These are phyloP conservation scores for Aleiodes testaceus DNA, from an alignment of 2,888 invertebrate genomes.

Conservation along the genomic window DNA sequence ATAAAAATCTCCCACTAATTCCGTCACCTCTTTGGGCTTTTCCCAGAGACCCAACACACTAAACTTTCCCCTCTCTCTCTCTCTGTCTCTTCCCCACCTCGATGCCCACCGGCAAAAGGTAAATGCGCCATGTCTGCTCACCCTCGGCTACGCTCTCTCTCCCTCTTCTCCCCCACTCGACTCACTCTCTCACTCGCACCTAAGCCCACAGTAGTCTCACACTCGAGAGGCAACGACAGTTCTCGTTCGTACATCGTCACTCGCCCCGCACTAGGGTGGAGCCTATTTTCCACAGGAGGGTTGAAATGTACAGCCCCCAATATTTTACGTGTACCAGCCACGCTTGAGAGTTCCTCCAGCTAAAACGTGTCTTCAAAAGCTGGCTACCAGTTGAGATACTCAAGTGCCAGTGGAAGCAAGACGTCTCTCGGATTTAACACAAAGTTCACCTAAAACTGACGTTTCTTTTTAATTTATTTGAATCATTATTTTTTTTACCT, in stretches of 20 bases:
- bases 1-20: slow-evolving; percentile 21
- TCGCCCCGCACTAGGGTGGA: slow-evolving; percentile 36
- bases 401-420: slow-evolving; percentile 32
- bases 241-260: slow-evolving; percentile 13
- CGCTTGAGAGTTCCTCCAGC: slow-evolving; percentile 31
- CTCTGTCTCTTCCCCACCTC: slow-evolving; percentile 19
- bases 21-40: slow-evolving; percentile 56
- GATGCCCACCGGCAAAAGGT: slow-evolving; percentile 41
- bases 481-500: no score
- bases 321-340: slow-evolving; percentile 46
- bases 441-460: neutral
- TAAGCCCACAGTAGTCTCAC: slow-evolving; percentile 18
- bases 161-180: slow-evolving; percentile 38
- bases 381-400: slow-evolving; percentile 30
- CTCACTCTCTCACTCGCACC: slow-evolving; percentile 23
- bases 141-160: slow-evolving; percentile 13
- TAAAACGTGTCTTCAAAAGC: slow-evolving; percentile 18
- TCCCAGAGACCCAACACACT: slow-evolving; percentile 43
- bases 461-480: no score
- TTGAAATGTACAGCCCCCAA: slow-evolving; percentile 13
- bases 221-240: slow-evolving; percentile 35
- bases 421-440: no score
- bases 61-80: slow-evolving; percentile 35
- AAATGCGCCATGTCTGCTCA: slow-evolving; percentile 34
- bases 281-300: slow-evolving; percentile 44